These are phyloP conservation scores for Drosophila picticornis DNA, from an alignment of 2,888 invertebrate genomes.

Conservation along the genomic window DNA sequence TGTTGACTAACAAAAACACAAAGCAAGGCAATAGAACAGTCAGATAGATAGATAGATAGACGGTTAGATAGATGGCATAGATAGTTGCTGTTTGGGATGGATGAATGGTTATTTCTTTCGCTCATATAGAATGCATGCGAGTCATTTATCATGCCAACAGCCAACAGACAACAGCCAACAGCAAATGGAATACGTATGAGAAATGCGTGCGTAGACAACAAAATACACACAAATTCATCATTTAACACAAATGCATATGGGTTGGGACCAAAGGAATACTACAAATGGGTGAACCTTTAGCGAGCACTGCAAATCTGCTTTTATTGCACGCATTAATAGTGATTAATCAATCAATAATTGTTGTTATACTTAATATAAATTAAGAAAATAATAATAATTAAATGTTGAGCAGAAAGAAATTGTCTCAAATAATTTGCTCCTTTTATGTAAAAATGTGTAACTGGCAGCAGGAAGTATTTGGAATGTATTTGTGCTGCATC, in stretches of 20 bases:
- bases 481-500: not conserved
- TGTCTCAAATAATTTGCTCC: not conserved
- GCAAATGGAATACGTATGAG: slow-evolving; percentile 4
- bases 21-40: slow-evolving; percentile 28
- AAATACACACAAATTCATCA: not conserved
- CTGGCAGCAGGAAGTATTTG: no score
- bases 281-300: not conserved
- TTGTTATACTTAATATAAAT: not conserved
- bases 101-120: slow-evolving; percentile 46
- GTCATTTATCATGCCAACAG: slow-evolving; percentile 59
- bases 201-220: slow-evolving; percentile 7
- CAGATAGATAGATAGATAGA: slow-evolving; percentile 39
- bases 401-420: not conserved
- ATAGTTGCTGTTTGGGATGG: slow-evolving; percentile 33
- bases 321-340: not conserved
- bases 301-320: not conserved
- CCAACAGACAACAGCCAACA: no score
- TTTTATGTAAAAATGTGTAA: no score
- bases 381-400: no score
- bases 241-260: not conserved
- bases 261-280: not conserved
- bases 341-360: not conserved
- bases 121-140: slow-evolving; percentile 43
- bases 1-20: slow-evolving; percentile 36
- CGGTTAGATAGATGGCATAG: slow-evolving; percentile 40